Conservation (phyloP, 1,140 invertebrate species). For the Sitophilus oryzae region DNA sequence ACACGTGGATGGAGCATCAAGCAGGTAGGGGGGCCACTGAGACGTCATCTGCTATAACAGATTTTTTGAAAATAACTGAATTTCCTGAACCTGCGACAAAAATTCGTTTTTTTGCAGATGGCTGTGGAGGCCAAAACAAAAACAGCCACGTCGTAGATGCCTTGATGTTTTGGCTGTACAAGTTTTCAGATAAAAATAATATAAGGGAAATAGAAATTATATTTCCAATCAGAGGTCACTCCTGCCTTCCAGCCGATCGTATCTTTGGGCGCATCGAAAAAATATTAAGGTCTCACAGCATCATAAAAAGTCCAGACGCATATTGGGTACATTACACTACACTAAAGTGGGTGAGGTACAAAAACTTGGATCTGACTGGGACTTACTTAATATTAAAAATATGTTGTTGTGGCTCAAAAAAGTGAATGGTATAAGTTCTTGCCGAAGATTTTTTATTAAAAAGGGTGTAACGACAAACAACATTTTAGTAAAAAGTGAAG, state of each 20-base stretch:
- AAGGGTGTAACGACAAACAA: too few species aligned
- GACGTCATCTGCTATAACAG: constrained; percentile 10
- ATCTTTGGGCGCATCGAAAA: constrained; percentile 12
- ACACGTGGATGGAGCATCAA: constrained; percentile 19
- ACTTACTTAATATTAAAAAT: constrained; percentile 12
- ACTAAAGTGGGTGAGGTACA: constrained; percentile 12
- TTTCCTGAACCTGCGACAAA: neutral
- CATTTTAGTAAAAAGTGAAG: too few species aligned
- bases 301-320: constrained; percentile 12
- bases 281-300: constrained; percentile 10
- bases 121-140: constrained; percentile 27
- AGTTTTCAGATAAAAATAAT: neutral
- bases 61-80: constrained; percentile 2
- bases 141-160: constrained; percentile 4
- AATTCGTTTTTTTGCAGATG: constrained; percentile 25
- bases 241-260: constrained; percentile 8
- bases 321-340: constrained; percentile 17
- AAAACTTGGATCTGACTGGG: constrained; percentile 13
- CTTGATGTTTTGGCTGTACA: constrained; percentile 14
- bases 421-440: constrained; percentile 15
- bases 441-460: too few species aligned
- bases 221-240: constrained; percentile 11
- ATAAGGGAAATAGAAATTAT: constrained; percentile 12
- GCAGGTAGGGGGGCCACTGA: constrained; percentile 14
- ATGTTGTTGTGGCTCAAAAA: constrained; percentile 3